phyloP scores from a whole-genome alignment of 2,113 vertebrate genomes.

The Podocnemis expansa region DNA sequence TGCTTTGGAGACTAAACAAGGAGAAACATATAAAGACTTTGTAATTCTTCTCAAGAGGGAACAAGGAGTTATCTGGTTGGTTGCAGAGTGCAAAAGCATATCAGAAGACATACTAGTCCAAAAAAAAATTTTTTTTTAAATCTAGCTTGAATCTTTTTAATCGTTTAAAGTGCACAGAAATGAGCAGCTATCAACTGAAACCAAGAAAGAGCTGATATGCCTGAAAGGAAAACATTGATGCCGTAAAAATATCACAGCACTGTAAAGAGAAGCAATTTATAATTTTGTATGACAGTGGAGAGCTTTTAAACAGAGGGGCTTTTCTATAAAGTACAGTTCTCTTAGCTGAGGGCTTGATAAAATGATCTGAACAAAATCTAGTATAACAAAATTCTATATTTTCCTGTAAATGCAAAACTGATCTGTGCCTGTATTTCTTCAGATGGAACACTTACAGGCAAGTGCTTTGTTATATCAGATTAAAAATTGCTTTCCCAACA shows the following conservation, averaged over 20 bases:
- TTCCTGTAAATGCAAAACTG: background rate
- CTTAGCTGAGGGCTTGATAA: background rate
- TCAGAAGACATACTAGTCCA: slow-evolving; percentile 16
- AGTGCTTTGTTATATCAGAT: background rate
- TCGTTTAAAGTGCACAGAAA: slow-evolving; percentile 36
- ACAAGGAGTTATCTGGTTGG: slow-evolving; percentile 49
- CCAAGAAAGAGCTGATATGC: background rate
- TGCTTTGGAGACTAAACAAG: slow-evolving; percentile 58
- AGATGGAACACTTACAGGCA: rapidly evolving
- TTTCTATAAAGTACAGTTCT: background rate
- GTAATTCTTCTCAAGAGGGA: slow-evolving; percentile 37
- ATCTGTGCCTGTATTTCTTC: background rate
- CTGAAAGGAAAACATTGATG: slow-evolving; percentile 49
- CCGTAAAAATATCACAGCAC: background rate
- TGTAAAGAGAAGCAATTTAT: slow-evolving; percentile 16
- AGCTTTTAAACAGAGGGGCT: background rate
- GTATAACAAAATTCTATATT: background rate
- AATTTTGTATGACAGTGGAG: background rate
- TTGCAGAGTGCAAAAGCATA: slow-evolving; percentile 17
- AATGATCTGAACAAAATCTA: background rate
- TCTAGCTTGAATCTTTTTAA: slow-evolving; percentile 32
- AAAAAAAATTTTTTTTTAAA: background rate
- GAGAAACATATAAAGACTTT: slow-evolving; percentile 56
- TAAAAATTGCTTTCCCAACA: background rate
- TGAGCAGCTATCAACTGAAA: slow-evolving; percentile 19